These are phyloP conservation scores for Sarcophaga subvicina DNA, from an alignment of 2,888 invertebrate genomes.

Conservation along the genomic window DNA sequence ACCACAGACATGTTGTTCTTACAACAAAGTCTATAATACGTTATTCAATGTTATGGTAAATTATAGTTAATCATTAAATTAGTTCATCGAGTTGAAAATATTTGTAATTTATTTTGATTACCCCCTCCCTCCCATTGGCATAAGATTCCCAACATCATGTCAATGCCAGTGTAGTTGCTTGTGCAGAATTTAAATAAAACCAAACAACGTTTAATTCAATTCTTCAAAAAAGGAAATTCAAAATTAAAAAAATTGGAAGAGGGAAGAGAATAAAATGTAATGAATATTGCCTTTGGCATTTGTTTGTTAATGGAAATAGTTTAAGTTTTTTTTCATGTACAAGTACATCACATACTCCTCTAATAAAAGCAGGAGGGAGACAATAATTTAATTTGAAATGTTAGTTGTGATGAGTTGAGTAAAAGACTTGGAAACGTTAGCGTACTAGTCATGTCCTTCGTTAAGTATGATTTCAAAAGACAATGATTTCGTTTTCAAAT, in stretches of 20 bases:
- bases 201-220: constrained; percentile 42
- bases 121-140: constrained; percentile 55
- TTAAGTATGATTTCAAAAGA: too few relatives aligned
- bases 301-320: constrained; percentile 49
- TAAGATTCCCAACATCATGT: constrained; percentile 1
- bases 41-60: constrained; percentile 59
- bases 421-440: too few relatives aligned
- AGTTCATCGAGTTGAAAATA: constrained; percentile 66
- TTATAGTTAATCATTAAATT: constrained; percentile 68
- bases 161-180: constrained; percentile 23
- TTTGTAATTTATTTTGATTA: constrained; percentile 70
- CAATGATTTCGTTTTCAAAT: too few relatives aligned
- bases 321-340: background rate
- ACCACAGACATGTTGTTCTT: constrained; percentile 11
- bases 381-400: background rate
- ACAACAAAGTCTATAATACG: constrained; percentile 45
- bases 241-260: constrained; percentile 37
- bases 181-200: constrained; percentile 44
- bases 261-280: background rate
- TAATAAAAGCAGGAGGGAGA: background rate
- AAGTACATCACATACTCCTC: too few relatives aligned
- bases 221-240: constrained; percentile 43
- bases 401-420: too few relatives aligned
- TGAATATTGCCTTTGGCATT: constrained; percentile 40
- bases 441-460: too few relatives aligned